Percentiles rank a stretch among this genome's conserved stretches.
phyloP scores from a whole-genome alignment of 2,113 vertebrate genomes.

The Hippocampus mohnikei region DNA sequence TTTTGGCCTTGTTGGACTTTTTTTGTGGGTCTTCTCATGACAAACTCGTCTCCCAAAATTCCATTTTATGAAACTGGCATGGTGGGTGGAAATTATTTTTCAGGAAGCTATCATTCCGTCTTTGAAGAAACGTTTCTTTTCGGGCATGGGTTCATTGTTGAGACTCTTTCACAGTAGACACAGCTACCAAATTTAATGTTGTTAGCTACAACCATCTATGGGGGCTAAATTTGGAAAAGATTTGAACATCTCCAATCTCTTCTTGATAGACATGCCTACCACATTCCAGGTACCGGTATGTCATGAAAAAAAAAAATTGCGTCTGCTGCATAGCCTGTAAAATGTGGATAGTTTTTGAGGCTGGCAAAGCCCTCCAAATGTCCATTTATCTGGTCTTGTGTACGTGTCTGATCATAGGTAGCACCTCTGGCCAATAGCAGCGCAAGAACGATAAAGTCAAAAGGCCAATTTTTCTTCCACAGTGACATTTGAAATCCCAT shows the following conservation, averaged over 20 bases:
- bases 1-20: too few relatives aligned
- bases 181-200: too few relatives aligned
- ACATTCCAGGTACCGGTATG: not conserved
- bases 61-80: not conserved
- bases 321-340: not conserved
- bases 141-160: not conserved
- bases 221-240: too few relatives aligned
- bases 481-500: constrained; percentile 60
- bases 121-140: not conserved
- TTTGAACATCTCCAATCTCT: too few relatives aligned
- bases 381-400: constrained; percentile 4
- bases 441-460: constrained; percentile 64
- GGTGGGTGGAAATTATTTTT: too few relatives aligned
- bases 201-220: too few relatives aligned
- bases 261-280: not conserved
- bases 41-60: not conserved
- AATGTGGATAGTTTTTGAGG: not conserved
- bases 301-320: not conserved
- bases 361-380: not conserved
- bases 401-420: constrained; percentile 36
- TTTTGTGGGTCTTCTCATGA: not conserved
- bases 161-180: too few relatives aligned
- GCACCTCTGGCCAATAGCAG: constrained; percentile 32
- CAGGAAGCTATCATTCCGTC: too few relatives aligned
- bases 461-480: constrained; percentile 52